These are phyloP conservation scores for Ditylenchus weischeri DNA, from an alignment of 2,888 invertebrate species.

Conservation along the genomic window DNA sequence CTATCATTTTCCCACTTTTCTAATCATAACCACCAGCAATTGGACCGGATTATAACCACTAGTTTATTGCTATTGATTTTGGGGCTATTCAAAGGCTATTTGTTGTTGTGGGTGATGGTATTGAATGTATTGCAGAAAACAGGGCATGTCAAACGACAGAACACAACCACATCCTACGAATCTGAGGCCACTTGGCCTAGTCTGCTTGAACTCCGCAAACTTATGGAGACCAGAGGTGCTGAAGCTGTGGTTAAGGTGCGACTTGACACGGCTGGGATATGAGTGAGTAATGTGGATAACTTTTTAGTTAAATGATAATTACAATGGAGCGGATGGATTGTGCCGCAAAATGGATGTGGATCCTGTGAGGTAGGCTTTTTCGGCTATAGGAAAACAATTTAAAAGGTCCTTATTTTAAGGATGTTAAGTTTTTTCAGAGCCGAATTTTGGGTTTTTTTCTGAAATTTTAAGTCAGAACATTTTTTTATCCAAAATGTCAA, in stretches of 20 bases:
- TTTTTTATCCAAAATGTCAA: too few relatives aligned
- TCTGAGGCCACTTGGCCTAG: slow-evolving; percentile 24
- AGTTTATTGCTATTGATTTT: too few relatives aligned
- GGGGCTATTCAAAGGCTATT: too few relatives aligned
- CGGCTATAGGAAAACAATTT: too few relatives aligned
- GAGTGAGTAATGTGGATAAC: neutral
- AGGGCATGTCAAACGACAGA: neutral
- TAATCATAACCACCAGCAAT: too few relatives aligned
- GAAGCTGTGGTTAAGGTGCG: slow-evolving; percentile 83
- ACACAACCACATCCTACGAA: neutral
- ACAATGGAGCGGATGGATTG: slow-evolving; percentile 51
- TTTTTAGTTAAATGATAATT: slow-evolving; percentile 49
- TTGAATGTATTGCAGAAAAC: slow-evolving; percentile 9
- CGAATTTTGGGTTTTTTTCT: too few relatives aligned
- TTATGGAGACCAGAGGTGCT: slow-evolving; percentile 93
- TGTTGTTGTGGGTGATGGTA: slow-evolving; percentile 1
- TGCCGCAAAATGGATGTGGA: slow-evolving; percentile 25
- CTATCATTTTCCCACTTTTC: too few relatives aligned
- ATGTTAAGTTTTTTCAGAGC: too few relatives aligned
- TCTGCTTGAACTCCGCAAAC: slow-evolving; percentile 91
- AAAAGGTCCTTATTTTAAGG: too few relatives aligned
- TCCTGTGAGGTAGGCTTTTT: too few relatives aligned
- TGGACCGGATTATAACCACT: too few relatives aligned
- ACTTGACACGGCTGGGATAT: neutral
- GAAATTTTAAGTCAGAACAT: too few relatives aligned